Base-by-base conservation (phyloP, 37 sponge, comb jelly and placozoan genomes). In the Haliclona indistincta region DNA sequence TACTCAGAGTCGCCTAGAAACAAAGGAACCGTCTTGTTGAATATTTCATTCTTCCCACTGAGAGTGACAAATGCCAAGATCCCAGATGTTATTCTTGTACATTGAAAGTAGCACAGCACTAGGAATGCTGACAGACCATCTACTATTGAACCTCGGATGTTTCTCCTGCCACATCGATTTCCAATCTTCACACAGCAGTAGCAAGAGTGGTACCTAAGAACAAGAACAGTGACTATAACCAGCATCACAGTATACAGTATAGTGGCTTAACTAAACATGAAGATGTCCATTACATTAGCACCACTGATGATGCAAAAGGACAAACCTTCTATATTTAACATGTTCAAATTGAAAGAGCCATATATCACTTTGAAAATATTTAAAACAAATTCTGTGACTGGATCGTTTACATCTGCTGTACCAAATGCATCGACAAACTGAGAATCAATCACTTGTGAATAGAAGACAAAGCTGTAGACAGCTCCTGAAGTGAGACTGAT, bases 391-490 rank as follows among this genome's bases (percentile, higher is more conserved):
- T 0, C 44, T 30, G 15, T 62, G 47, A 26, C 38, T 20, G 19
- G 72, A 6, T 0, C 0, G 32, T 0, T 65, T 13, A 0, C 36
- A 39, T 2, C 29, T 20, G 17, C 22, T 7, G 45, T 26, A 2
- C 72, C 54, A 51, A 51, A 17, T 33, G 56, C 55, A 43, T 19
- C 53, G 30, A 73, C 25, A 1, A 38, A 30, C 19, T 72, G 19
- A 2, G 36, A 7, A 19, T 73, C 67, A 15, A 81, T 23, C 1
- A 73, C 64, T 49, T 81, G 82, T 5, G 58, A 52, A 23, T 52
- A 81, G 32, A 81, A 81, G n/a, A 81, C 49, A 45, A 81, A 81
- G 20, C 74, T 55, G 51, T 73, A 71, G 1, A 64, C 38, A 1
- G 13, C 23, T 39, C 82, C 82, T 5, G 74, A 61, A 3, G 82